phyloP scores from a whole-genome alignment of 2,888 invertebrate species.

The Aleiodes leptofemur region DNA sequence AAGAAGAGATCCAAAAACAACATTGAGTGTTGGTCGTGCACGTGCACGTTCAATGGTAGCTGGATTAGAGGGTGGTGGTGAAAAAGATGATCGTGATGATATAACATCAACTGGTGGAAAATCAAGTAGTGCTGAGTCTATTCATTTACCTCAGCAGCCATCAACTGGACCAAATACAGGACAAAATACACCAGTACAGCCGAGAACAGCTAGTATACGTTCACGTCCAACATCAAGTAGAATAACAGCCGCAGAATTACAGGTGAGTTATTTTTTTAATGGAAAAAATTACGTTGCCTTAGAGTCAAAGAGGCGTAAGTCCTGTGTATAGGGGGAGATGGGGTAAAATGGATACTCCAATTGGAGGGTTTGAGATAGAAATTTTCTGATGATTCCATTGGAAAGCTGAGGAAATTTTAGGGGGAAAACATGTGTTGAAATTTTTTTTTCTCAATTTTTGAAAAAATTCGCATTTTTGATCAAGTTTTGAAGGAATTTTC shows the following conservation, averaged over 20 bases:
- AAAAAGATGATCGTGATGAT: conserved; percentile 85
- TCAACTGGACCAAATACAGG: conserved; percentile 76
- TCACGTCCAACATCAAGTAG: conserved; percentile 91
- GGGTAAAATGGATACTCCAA: no score
- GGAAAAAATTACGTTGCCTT: background rate
- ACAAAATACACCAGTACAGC: conserved; percentile 78
- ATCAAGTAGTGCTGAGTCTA: conserved; percentile 89
- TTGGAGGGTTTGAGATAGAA: no score
- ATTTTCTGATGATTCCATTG: no score
- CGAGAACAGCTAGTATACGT: conserved; percentile 93
- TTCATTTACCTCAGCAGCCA: conserved; percentile 78
- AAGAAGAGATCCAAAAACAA: conserved; percentile 94
- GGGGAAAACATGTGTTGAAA: no score
- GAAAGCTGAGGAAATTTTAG: no score
- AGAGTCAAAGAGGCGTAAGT: background rate
- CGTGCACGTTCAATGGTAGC: conserved; percentile 95
- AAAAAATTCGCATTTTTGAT: no score
- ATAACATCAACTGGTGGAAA: conserved; percentile 81
- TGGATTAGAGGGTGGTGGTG: conserved; percentile 86
- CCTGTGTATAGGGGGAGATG: no score
- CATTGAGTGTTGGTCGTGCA: conserved; percentile 93
- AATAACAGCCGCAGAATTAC: conserved; percentile 93
- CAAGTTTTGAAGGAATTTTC: no score
- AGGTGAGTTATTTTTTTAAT: conserved; percentile 72
- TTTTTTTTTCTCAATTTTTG: no score